Base-by-base conservation (phyloP, 2,888 invertebrate genomes). In the Mylabris sibirica region DNA sequence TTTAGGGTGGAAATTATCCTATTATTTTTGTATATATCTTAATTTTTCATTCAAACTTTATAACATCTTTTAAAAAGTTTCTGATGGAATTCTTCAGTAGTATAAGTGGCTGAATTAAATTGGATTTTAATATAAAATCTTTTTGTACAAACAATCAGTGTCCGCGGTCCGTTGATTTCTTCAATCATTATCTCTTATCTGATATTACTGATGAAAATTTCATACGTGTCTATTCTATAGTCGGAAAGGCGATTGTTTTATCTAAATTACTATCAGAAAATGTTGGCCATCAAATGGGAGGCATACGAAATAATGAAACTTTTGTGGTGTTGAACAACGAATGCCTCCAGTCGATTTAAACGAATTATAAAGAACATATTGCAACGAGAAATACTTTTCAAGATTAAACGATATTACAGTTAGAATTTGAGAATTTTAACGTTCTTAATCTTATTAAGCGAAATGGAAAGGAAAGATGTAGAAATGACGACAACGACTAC, bases 391-490 rank as follows among this genome's bases (percentile, higher is more conserved):
- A 72, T 67, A 66, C 71, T 68, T 64, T 66, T 66, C 64, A 66
- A 71, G 59, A 65, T 70, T 70, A 74, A 74, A 75, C 72, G 73
- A 70, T 75, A 71, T 68, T 69, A 70, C 73, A 73, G 73, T 74
- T 74, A 74, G 72, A 74, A 69, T 74, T 75, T 70, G 72, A 67
- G 77, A 77, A 77, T 78, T 77, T 78, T 76, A 77, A 78, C 76
- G 73, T 76, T 74, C 74, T 76, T 78, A 76, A 78, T 78, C 76
- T 75, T 75, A 78, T 78, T 77, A 77, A 76, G 72, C 72, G 74
- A 72, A 71, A 76, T 73, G 74, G 72, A 62, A 53, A 12, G 24
- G 24, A 53, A 53, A 53, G 53, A 53, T 22, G 5, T 24, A 24
- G 73, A 71, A 66, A 67, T 30, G 38, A 41, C 35, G 38, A n/a